Percentiles rank a stretch among this genome's conserved stretches.
phyloP scores from a whole-genome alignment of 2,797 vertebrate genomes.

The Eutrigla gurnardus region DNA sequence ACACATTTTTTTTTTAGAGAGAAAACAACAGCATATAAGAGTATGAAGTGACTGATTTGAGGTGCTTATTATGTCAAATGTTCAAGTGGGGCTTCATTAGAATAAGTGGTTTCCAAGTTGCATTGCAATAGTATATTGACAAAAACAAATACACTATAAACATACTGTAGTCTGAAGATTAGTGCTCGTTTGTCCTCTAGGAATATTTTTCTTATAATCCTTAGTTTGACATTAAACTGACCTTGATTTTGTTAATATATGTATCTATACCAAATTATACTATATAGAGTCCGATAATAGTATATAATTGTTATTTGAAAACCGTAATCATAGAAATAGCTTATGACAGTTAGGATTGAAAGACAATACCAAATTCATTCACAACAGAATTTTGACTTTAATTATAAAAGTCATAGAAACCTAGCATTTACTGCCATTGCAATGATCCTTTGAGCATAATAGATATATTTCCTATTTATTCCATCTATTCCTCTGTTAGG shows the following conservation, averaged over 20 bases:
- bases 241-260: neutral
- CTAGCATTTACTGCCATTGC: neutral
- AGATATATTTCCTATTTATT: constrained; percentile 24
- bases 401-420: neutral
- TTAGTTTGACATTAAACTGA: neutral
- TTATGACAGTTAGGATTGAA: neutral
- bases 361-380: neutral
- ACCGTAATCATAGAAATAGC: neutral
- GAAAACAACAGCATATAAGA: constrained; percentile 37
- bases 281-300: neutral
- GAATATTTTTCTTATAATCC: constrained; percentile 22
- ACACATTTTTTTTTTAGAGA: constrained; percentile 28
- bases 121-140: constrained; percentile 25
- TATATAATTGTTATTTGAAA: neutral
- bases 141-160: constrained; percentile 51
- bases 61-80: constrained; percentile 51
- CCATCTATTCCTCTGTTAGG: neutral
- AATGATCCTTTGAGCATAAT: constrained; percentile 12
- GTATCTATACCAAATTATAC: neutral
- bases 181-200: constrained; percentile 23
- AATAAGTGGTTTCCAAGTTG: constrained; percentile 53
- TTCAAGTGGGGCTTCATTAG: constrained; percentile 55
- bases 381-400: neutral
- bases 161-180: constrained; percentile 45
- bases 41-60: constrained; percentile 28